Base-by-base conservation (phyloP, 1,140 invertebrate species). In the Drosophila suzukii region DNA sequence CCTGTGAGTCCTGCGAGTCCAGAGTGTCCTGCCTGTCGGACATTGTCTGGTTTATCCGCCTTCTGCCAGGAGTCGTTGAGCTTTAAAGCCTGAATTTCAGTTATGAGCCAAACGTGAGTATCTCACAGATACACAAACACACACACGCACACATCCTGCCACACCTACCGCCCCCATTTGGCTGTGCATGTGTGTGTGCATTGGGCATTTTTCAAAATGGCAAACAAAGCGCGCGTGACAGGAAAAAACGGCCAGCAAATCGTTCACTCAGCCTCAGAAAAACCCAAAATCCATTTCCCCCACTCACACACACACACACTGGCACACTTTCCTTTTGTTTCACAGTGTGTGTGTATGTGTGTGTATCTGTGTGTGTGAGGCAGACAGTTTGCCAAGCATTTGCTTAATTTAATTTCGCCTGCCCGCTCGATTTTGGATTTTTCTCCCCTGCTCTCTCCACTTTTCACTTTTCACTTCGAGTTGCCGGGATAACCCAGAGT, bases 211-310 rank as follows among this genome's bases (percentile, higher is more conserved):
- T 76, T 76, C 74, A 75, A 76, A 76, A 76, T 68, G 73, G 73
- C 74, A 75, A 76, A 76, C 74, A 76, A 76, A 76, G 73, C 63
- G 63, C 73, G 73, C 74, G 74, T 77, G 74, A 77, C 74, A 76
- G 62, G 49, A 68, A 77, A 67, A 75, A 77, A 77, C 73, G 44
- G 74, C 50, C 73, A 68, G 74, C 63, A 76, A 76, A 75, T 65
- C 72, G 71, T 75, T 66, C 71, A 58, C 72, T 75, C 54, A 58
- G 73, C 72, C 60, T 75, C 36, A 13, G 71, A 63, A 76, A 75
- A 58, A 71, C 53, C 68, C 53, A 49, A 71, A 71, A 74, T 75
- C 72, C 72, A 75, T 75, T 75, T 75, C n/a, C 60, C 49, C 20
- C 27, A 24, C 53, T 17, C 44, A 38, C 30, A 24, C 57, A 24